These are phyloP conservation scores for Tiliacea citrago DNA, from an alignment of 2,888 invertebrate genomes.

Conservation along the genomic window DNA sequence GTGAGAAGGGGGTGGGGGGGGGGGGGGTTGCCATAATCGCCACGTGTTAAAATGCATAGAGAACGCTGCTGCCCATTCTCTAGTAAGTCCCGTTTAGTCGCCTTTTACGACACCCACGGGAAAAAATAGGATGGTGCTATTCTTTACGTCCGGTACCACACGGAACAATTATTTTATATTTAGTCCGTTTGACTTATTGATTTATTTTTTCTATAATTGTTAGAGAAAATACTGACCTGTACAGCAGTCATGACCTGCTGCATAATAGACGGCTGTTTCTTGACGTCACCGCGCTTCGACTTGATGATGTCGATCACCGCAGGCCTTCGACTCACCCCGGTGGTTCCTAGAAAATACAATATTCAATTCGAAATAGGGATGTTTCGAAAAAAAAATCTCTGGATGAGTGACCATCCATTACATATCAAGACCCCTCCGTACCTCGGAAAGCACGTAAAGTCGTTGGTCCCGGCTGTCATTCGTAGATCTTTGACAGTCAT, in stretches of 20 bases:
- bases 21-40: too few relatives aligned
- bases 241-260: conserved; percentile 96
- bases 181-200: too few relatives aligned
- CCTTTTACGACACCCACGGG: too few relatives aligned
- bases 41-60: too few relatives aligned
- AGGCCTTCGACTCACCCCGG: conserved; percentile 93
- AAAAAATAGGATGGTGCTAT: too few relatives aligned
- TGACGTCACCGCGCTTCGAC: conserved; percentile 79
- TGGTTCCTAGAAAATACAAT: conserved; percentile 85
- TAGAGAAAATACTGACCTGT: conserved; percentile 89
- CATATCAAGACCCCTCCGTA: background rate
- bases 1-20: too few relatives aligned
- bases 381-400: background rate
- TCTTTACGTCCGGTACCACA: too few relatives aligned
- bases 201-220: background rate
- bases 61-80: too few relatives aligned
- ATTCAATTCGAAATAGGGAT: background rate
- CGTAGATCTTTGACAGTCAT: background rate
- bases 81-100: too few relatives aligned
- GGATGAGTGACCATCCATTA: too few relatives aligned
- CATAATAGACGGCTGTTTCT: conserved; percentile 92
- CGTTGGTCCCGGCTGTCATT: background rate
- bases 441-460: too few relatives aligned
- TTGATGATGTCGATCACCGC: conserved; percentile 96
- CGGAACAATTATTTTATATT: too few relatives aligned